Evolutionary conservation across 2,113 vertebrate genomes (phyloP), one percentile per base, ranked within the genome.

Genomic region (Ramphastos sulfuratus): DNA sequence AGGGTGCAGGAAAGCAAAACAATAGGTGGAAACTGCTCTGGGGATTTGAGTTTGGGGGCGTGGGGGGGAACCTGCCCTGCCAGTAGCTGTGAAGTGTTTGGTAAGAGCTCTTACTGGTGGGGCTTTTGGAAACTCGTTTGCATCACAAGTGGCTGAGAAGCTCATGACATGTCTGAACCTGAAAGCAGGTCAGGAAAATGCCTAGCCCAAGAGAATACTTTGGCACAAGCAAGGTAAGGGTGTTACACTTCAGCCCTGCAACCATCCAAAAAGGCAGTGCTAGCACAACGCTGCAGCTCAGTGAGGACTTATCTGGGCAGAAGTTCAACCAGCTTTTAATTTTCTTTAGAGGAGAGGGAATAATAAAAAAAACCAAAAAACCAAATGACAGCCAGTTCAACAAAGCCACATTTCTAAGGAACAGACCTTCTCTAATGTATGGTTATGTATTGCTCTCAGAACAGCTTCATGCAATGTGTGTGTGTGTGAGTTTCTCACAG

Each of bases 91-190:
- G n/a, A 60, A 23, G 31, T 31, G 10, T 48, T 92, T 1, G 30
- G 46, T 61, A 54, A 37, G 80, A 82, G 42, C 7, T 87, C 8
- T 37, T 46, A 3, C 46, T 24, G 55, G 14, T 6, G 42, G 37
- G 61, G n/a, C 37, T 85, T 85, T 60, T 30, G 75, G 58, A 87
- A 84, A 58, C 16, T 46, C 50, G 31, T 82, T 87, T 92, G 54
- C 31, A 56, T 60, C 74, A 60, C 39, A 73, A 4, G 28, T 39
- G 65, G 33, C 70, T 55, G 59, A 77, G 76, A 78, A 89, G 64
- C 24, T n/a, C 4, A 6, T 1, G 14, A 7, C 70, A 3, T 7
- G 71, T 19, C 82, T 89, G 74, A 89, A 83, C 82, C 78, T 52
- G 71, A 89, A 89, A 72, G 6, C 10, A 69, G 66, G 30, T 85